Evolutionary conservation across 2,113 vertebrate genomes (phyloP), one percentile per base, ranked within the genome.

Genomic region (Tragulus kanchil): DNA sequence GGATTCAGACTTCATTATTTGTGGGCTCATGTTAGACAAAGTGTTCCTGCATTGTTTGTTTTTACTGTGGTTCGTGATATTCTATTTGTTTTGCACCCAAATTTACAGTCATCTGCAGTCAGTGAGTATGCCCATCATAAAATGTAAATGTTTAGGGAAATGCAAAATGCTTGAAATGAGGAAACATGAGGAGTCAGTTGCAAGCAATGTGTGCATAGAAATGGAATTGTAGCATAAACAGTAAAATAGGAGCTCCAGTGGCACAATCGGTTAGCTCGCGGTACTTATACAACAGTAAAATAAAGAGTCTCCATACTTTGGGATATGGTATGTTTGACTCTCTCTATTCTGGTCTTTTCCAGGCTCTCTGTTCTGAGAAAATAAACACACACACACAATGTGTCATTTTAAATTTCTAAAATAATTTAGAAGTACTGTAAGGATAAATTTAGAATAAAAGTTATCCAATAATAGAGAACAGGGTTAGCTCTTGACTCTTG

Each of bases 361-460:
- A 94, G 52, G 77, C 23, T 84, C 31, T 75, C 31, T 67, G 23
- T n/a, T 75, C 16, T 52, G 26, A 21, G 67, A 54, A 69, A 71
- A 62, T 17, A 19, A 15, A 28, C 1, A 52, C 50, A 25, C 16
- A 11, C 3, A 23, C 12, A 56, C 0, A 8, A n/a, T 61, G 54
- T 21, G 64, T 69, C 48, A 42, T 31, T 85, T 77, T 36, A 45
- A 94, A 56, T 62, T 91, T 15, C 25, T 91, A 69, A 89, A 81
- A 67, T 54, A 95, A 93, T 45, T 54, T 83, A 61, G 54, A 94
- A 93, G 62, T 73, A 16, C 45, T 93, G 15, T 15, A 93, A 48
- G 8, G 28, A 95, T 79, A 81, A 84, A 94, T 67, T 81, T 88
- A 85, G 61, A 73, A 93, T 61, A 31, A 87, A 95, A n/a, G 5